A percentile compares a stretch with the other conserved stretches of the same genome.
Evolutionary conservation across 2,797 vertebrate genomes (phyloP).

Genomic region (Gymnocypris eckloni): DNA sequence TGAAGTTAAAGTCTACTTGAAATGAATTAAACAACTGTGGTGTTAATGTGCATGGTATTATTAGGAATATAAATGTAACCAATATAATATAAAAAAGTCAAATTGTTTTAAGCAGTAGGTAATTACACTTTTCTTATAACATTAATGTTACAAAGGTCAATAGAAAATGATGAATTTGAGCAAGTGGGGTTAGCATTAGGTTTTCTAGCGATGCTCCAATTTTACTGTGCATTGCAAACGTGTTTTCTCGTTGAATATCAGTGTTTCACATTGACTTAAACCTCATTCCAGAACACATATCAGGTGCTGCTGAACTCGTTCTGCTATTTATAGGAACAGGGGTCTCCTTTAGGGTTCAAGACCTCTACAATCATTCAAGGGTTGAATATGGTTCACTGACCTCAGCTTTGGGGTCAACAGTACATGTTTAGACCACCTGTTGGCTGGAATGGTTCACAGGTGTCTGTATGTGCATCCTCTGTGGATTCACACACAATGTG

Average conservation of each 20-base stretch:
- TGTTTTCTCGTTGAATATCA: not conserved
- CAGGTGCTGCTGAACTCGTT: constrained; percentile 23
- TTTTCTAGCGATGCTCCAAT: not conserved
- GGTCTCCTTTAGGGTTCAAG: constrained; percentile 28
- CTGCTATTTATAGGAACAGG: constrained; percentile 44
- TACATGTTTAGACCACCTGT: constrained; percentile 35
- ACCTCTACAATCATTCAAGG: not conserved
- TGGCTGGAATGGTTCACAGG: constrained; percentile 11
- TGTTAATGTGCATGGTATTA: not conserved
- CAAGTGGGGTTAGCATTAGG: not conserved
- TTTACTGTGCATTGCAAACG: not conserved
- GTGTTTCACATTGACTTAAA: not conserved
- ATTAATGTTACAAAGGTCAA: not conserved
- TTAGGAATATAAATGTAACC: not conserved
- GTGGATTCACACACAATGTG: not conserved
- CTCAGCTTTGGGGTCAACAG: not conserved
- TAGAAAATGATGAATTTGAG: not conserved
- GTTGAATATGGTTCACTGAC: not conserved
- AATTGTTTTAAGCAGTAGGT: not conserved
- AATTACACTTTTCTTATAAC: not conserved
- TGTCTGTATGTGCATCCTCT: constrained; percentile 13
- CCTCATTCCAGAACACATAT: constrained; percentile 7
- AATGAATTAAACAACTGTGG: not conserved
- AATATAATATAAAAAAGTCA: not conserved
- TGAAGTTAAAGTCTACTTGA: not conserved